phyloP scores from a whole-genome alignment of 2,888 invertebrate genomes.

The Diadegma fenestrale region DNA sequence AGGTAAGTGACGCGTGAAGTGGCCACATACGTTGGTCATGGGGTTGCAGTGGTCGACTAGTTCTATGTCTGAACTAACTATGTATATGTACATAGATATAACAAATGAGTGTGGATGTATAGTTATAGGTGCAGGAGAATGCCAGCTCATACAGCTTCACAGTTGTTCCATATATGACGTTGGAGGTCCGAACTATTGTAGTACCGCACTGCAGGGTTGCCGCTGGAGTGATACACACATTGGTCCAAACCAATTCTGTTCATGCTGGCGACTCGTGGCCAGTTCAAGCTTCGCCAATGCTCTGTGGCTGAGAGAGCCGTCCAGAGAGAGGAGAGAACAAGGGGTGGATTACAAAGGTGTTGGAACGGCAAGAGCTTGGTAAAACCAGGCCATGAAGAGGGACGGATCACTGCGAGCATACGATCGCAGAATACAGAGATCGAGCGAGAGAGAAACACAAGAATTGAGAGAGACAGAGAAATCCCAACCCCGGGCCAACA shows the following conservation, averaged over 20 bases:
- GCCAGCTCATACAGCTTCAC: constrained; percentile 23
- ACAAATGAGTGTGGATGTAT: constrained; percentile 5
- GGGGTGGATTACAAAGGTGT: constrained; percentile 66
- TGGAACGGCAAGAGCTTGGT: constrained; percentile 62
- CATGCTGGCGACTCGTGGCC: constrained; percentile 48
- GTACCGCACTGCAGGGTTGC: constrained; percentile 46
- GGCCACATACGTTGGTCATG: constrained; percentile 55
- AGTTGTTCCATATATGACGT: constrained; percentile 40
- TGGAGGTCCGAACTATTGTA: constrained; percentile 62
- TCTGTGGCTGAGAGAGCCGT: constrained; percentile 55
- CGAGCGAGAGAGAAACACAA: constrained; percentile 13
- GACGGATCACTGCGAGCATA: constrained; percentile 48
- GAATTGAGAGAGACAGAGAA: constrained; percentile 16
- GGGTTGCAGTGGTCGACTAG: constrained; percentile 63
- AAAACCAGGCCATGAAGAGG: constrained; percentile 39
- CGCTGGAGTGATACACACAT: constrained; percentile 49
- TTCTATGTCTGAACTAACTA: constrained; percentile 47
- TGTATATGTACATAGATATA: constrained; percentile 10
- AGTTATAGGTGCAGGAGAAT: constrained; percentile 19
- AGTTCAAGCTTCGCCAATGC: constrained; percentile 53
- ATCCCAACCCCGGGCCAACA: constrained; percentile 58
- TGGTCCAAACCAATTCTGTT: constrained; percentile 56
- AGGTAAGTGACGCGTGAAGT: constrained; percentile 66
- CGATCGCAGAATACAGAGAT: constrained; percentile 18
- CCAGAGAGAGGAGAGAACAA: constrained; percentile 56